Evolutionary conservation across 2,888 invertebrate genomes (phyloP), one percentile per base, ranked within the genome.

Genomic region (Agrochola lota): DNA sequence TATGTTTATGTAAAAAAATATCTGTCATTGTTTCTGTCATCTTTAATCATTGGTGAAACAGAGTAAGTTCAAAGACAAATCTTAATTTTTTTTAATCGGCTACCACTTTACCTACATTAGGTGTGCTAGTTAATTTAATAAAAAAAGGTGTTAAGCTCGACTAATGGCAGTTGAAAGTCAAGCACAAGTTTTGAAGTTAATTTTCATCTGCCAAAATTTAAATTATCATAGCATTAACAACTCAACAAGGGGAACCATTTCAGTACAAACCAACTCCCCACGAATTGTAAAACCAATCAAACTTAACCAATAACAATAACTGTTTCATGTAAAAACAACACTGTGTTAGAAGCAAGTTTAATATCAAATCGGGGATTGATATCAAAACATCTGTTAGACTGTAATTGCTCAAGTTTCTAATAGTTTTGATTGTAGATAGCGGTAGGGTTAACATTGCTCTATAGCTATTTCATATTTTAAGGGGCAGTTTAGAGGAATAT

Each of bases 271-370:
- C 68, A 69, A 59, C 17, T 60, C 40, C 35, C 49, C 55, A 64
- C 49, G 64, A 71, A 74, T 35, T 63, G 57, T 77, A 83, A 81
- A 88, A 86, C 80, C 86, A 85, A 88, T 89, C 82, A 80, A 90
- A 87, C 80, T 87, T 71, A 70, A 74, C 57, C 78, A 76, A 86
- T 80, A 86, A 82, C 81, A 84, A 85, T 89, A 85, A 81, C 74
- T 69, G 57, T 85, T 87, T 69, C 52, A 35, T 81, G 64, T 78
- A 89, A 87, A 88, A 90, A 83, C 86, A 88, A 87, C 79, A 87
- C 23, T 69, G 83, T 62, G 57, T 60, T 60, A 74, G 66, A 59
- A n/a, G 69, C 63, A 52, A 80, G 78, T 84, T 84, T 81, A 71
- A 86, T 81, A 81, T 70, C 69, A 57, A 77, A 80, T 70, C 57